Evolutionary conservation across 2,888 invertebrate genomes (phyloP), one percentile per base, ranked within the genome.

Genomic region (Xestia xanthographa): DNA sequence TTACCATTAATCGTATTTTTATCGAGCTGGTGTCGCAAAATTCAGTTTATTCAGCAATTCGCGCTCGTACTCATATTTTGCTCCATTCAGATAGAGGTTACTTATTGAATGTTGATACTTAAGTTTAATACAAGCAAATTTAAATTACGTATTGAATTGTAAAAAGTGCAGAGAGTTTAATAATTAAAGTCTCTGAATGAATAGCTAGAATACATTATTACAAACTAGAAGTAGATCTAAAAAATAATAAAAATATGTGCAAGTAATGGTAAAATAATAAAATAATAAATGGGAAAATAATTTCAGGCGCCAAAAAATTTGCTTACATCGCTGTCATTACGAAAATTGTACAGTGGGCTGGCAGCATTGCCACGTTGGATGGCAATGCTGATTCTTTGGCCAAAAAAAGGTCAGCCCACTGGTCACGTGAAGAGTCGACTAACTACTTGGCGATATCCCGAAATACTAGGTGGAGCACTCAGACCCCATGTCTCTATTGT

Each of bases 11-110:
- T 45, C 22, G 20, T 50, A 22, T 68, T 67, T 63, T 62, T 41
- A n/a, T n/a, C 5, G 22, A 22, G 3, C n/a, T 14, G n/a, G 20
- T 58, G 60, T 48, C 12, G 22, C 20, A 65, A 75, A 71, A 60
- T 53, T 58, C 17, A 53, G 14, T 75, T 56, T 29, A 50, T 48
- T 63, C 43, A 79, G 67, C 76, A 41, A 45, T 9, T 60, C 50
- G 12, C 20, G n/a, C 48, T 20, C 8, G 56, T 56, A 43, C 17
- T 62, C 41, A n/a, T 60, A 56, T 63, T 75, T 48, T 70, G 41
- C 48, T 22, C n/a, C n/a, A 14, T 72, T 66, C 38, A 60, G 38
- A 8, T 45, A 60, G 22, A 62, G n/a, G 34, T 34, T n/a, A 71
- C 29, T 34, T 29, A 29, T 50, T 48, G 34, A n/a, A 41, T n/a